Percentiles rank a stretch among this genome's conserved stretches.
phyloP scores from a whole-genome alignment of 2,113 vertebrate species.

The Chlamydotis undulata region DNA sequence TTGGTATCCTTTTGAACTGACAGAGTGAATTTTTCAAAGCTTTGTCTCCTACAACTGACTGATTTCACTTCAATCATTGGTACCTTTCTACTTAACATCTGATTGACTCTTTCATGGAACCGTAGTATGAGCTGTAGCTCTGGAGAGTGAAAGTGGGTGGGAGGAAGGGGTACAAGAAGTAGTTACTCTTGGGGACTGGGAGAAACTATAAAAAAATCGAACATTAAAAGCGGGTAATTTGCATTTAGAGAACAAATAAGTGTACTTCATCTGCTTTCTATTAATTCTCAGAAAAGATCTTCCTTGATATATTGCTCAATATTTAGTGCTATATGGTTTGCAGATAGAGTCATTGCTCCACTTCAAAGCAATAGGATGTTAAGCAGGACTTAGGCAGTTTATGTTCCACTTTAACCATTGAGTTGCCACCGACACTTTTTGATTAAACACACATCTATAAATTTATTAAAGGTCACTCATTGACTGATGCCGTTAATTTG shows the following conservation, averaged over 20 bases:
- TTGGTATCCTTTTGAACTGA: neutral
- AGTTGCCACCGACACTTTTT: neutral
- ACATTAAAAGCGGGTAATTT: neutral
- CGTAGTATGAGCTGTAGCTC: neutral
- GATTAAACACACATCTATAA: neutral
- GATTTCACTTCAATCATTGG: neutral
- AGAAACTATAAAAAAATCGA: neutral
- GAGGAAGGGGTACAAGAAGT: neutral
- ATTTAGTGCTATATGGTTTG: neutral
- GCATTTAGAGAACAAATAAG: neutral
- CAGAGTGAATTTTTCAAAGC: constrained; percentile 31
- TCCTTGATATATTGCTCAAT: neutral
- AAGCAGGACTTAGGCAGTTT: neutral
- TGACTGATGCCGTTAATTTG: neutral
- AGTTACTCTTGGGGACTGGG: neutral
- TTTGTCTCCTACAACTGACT: neutral
- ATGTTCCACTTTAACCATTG: neutral
- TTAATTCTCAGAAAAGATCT: neutral
- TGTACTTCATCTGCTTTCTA: neutral
- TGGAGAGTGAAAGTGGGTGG: neutral
- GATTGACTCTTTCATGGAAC: neutral
- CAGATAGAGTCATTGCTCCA: neutral
- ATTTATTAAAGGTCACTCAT: neutral
- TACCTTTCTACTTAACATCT: neutral
- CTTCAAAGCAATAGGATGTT: neutral